Base-by-base conservation (phyloP, 2,797 vertebrate species). In the Clarias pachynema region DNA sequence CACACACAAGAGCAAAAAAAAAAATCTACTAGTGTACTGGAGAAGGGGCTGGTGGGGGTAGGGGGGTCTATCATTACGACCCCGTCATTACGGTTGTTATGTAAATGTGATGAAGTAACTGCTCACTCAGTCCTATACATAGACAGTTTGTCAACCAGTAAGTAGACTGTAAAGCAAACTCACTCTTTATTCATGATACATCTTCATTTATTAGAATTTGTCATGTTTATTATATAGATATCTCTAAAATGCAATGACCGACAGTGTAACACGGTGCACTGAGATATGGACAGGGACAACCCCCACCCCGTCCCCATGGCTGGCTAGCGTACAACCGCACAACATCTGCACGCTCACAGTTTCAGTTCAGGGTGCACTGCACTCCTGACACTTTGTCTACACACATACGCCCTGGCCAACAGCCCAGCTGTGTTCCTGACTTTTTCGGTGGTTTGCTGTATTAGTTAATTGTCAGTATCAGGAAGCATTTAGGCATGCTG, bases 11-110 rank as follows among this genome's bases (percentile, higher is more conserved):
- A n/a, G 40, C 18, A 72, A 69, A 83, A 14, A 14, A 14, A 53
- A 53, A 53, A 56, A 57, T 69, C 56, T 24, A 70, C 80, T 31
- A 1, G 24, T 24, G 40, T 24, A 62, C 80, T 31, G 2, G 16
- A 29, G 40, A 65, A 40, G 59, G 31, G 66, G 31, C n/a, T 44
- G 68, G 8, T 9, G 14, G 12, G 9, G 56, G 0, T 40, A 14
- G 59, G 31, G 34, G 34, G 18, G 63, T 49, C 65, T 62, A 83
- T 75, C 86, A 84, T 84, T 87, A 81, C 24, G 65, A 79, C 60
- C 20, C 49, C 77, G 78, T 87, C 49, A 87, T 84, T 69, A 68
- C 86, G 8, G 9, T 84, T 87, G 86, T 84, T 44, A 84, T 84
- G 86, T 53, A 81, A 87, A 87, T 84, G 70, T 53, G 12, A 84